Percentiles rank a stretch among this genome's conserved stretches.
These are phyloP conservation scores for Agriopis aurantiaria DNA, from an alignment of 2,888 invertebrate genomes.

Conservation along the genomic window DNA sequence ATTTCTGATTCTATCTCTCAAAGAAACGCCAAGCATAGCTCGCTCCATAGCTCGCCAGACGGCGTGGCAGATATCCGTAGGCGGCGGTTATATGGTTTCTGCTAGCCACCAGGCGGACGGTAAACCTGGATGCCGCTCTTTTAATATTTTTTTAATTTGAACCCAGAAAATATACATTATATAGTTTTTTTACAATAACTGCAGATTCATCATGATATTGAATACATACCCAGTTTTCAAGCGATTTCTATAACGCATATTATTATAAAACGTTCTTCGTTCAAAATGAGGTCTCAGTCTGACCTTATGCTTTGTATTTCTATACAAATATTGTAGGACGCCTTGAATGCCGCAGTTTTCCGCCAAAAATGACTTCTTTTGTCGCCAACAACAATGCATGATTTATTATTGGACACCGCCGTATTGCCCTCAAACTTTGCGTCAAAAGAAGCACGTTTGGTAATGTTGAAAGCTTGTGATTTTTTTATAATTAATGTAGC, in stretches of 20 bases:
- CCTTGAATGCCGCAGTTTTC: conserved; percentile 72
- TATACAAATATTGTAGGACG: conserved; percentile 64
- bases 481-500: conserved; percentile 1
- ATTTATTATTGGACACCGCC: conserved; percentile 66
- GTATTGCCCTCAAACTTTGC: conserved; percentile 57
- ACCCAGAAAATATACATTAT: no score
- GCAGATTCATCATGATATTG: conserved; percentile 9
- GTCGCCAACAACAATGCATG: conserved; percentile 78
- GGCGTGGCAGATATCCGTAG: no score
- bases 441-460: conserved; percentile 29
- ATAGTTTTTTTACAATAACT: background rate
- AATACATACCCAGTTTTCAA: conserved; percentile 30
- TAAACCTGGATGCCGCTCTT: no score
- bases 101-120: no score
- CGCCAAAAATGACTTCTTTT: conserved; percentile 82
- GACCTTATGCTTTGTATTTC: conserved; percentile 53
- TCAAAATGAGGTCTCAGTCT: conserved; percentile 35
- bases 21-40: no score
- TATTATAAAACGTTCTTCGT: conserved; percentile 24
- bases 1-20: no score
- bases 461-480: conserved; percentile 19
- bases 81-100: no score
- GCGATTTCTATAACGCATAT: conserved; percentile 38
- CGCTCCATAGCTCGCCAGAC: no score
- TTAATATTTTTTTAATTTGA: no score